Percentiles rank a stretch among this genome's conserved stretches.
phyloP scores from a whole-genome alignment of 2,888 invertebrate species.

The Cantharis lateralis region DNA sequence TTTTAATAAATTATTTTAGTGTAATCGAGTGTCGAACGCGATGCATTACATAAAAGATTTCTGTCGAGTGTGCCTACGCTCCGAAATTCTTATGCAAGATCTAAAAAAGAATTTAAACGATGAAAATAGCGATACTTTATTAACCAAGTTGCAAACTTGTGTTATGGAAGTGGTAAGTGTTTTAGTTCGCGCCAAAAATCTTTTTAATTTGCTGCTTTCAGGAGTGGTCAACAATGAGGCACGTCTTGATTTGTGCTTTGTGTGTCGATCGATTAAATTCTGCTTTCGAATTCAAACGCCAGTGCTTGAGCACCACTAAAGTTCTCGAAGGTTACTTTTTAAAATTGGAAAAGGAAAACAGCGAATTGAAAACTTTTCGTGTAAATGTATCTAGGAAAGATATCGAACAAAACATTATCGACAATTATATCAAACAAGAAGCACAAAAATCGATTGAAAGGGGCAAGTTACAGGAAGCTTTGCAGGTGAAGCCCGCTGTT shows the following conservation, averaged over 20 bases:
- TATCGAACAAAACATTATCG: conserved; percentile 13
- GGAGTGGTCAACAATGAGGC: conserved; percentile 46
- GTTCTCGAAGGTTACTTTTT: conserved; percentile 47
- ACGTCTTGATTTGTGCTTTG: conserved; percentile 48
- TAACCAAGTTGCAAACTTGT: conserved; percentile 51
- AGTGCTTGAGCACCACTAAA: conserved; percentile 49
- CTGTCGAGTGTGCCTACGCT: conserved; percentile 53
- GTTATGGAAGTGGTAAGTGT: conserved; percentile 53
- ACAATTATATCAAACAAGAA: conserved; percentile 22
- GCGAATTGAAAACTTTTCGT: not conserved
- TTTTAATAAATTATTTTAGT: not conserved
- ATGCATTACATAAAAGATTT: conserved; percentile 52
- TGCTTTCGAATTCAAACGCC: conserved; percentile 51
- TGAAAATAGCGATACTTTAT: conserved; percentile 45
- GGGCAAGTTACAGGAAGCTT: not conserved
- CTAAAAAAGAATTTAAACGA: conserved; percentile 49
- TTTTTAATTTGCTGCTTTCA: not conserved
- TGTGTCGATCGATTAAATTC: conserved; percentile 50
- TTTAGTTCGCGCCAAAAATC: not conserved
- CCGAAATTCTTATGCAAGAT: conserved; percentile 50
- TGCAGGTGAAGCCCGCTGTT: conserved; percentile 5
- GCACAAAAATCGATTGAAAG: conserved; percentile 1
- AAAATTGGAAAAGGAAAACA: conserved; percentile 39
- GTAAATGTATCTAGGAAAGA: conserved; percentile 37
- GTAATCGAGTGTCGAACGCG: conserved; percentile 18